Conservation (phyloP, 2,888 invertebrate species). For the Nymphalis polychloros region DNA sequence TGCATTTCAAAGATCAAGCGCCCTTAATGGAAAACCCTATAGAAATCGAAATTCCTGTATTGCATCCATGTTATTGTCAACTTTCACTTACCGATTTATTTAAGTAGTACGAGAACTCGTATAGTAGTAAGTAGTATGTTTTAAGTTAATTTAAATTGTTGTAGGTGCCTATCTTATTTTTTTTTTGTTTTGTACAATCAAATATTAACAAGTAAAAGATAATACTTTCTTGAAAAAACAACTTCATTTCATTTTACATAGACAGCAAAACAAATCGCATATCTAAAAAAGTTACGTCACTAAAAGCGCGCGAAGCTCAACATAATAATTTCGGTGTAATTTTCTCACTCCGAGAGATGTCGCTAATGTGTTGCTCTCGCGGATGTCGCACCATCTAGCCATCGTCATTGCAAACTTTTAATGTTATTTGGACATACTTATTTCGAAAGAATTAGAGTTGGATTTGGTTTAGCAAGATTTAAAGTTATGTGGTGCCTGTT, state of each 20-base stretch:
- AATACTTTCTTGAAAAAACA: background rate
- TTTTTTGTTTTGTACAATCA: background rate
- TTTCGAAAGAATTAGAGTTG: slow-evolving; percentile 28
- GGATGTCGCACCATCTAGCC: slow-evolving; percentile 71
- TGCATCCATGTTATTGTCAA: too few relatives aligned
- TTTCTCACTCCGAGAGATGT: slow-evolving; percentile 77
- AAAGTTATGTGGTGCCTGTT: slow-evolving; percentile 49
- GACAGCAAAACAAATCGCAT: slow-evolving; percentile 20
- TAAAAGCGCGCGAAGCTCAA: slow-evolving; percentile 58
- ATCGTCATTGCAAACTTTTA: slow-evolving; percentile 51
- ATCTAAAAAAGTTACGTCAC: slow-evolving; percentile 37
- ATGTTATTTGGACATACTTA: slow-evolving; percentile 39
- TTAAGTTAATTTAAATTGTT: too few relatives aligned
- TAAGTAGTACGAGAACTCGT: too few relatives aligned
- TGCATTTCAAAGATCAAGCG: too few relatives aligned
- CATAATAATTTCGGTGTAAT: slow-evolving; percentile 71
- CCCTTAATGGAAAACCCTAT: too few relatives aligned
- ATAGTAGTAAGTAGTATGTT: too few relatives aligned
- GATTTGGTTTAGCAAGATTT: slow-evolving; percentile 39
- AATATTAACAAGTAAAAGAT: background rate
- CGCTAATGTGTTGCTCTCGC: slow-evolving; percentile 77
- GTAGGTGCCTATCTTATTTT: background rate
- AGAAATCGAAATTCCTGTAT: too few relatives aligned
- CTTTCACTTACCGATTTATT: too few relatives aligned
- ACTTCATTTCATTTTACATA: background rate